Base-by-base conservation (phyloP, 2,888 invertebrate species). In the Prenolepis imparis region DNA sequence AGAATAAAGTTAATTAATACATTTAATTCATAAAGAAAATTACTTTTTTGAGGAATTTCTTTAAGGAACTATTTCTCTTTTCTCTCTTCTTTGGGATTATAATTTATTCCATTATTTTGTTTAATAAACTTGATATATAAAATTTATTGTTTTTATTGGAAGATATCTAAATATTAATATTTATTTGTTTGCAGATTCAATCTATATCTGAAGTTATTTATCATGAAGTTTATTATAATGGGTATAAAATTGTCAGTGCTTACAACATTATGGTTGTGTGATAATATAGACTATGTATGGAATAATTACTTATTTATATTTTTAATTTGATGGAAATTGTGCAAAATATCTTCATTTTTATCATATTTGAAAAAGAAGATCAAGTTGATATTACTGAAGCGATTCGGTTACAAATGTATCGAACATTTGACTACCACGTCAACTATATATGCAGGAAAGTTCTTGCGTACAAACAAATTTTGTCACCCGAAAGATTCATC, bases 201-300 rank as follows among this genome's bases (percentile, higher is more conserved):
- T 32, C 95, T 98, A 6, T 98, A 98, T 93, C 92, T 98, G 90
- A 98, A 98, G 92, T 95, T 98, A 44, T 97, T 98, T 93, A 95
- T 98, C 89, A 97, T 98, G 41, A 3, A 4, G 4, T 44, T 44
- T 44, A 44, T 44, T 1, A 3, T 41, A 6, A 98, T 98, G 98
- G 98, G 98, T 0, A 96, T 98, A 21, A 98, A 97, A 92, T 98
- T 98, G 98, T 95, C 96, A 0, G 96, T 97, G 95, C 98, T 98
- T 93, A 96, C 98, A 84, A 97, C 97, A 57, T 97, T 97, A 96
- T 44, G 5, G 18, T 48, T 48, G 3, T 44, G 86, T 96, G 5
- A 96, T 96, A 4, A 44, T n/a, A n/a, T n/a, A n/a, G n/a, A n/a
- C n/a, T n/a, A n/a, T 11, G n/a, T n/a, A n/a, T n/a, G 36, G 44